Conservation (phyloP, 2,797 vertebrate genomes). For the Carduelis carduelis region DNA sequence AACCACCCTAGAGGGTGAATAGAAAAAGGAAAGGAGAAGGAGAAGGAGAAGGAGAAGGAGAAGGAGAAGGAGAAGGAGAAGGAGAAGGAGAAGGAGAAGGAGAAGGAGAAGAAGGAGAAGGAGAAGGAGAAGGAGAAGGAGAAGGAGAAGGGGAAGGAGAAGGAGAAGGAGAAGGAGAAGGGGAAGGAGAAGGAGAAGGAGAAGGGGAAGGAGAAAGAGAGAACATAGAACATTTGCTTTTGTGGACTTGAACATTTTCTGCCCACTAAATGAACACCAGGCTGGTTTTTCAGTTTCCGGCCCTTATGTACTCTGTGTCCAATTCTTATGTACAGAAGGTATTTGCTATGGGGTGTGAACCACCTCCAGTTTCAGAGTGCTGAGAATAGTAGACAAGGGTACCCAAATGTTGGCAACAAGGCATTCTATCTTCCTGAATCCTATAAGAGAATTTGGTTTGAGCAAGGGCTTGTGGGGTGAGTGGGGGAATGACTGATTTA, state of each 20-base stretch:
- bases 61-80: no score
- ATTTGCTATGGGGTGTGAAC: not conserved
- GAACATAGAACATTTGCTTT: not conserved
- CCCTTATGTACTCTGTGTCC: not conserved
- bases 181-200: no score
- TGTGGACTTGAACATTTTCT: not conserved
- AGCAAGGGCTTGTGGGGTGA: not conserved
- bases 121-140: no score
- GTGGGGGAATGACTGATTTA: not conserved
- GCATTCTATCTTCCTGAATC: not conserved
- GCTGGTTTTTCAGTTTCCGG: not conserved
- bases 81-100: no score
- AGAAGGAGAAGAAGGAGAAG: no score
- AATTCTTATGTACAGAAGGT: not conserved
- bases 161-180: no score
- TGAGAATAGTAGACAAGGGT: not conserved
- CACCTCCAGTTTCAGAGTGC: not conserved
- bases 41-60: no score
- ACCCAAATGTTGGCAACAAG: not conserved
- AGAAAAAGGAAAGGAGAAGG: no score
- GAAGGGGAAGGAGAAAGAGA: not conserved
- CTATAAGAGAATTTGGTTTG: not conserved
- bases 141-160: no score
- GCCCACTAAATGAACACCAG: not conserved
- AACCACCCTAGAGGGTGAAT: not conserved